Evolutionary conservation across 2,113 vertebrate genomes (phyloP).

Genomic region (Cyprichromis sp.): DNA sequence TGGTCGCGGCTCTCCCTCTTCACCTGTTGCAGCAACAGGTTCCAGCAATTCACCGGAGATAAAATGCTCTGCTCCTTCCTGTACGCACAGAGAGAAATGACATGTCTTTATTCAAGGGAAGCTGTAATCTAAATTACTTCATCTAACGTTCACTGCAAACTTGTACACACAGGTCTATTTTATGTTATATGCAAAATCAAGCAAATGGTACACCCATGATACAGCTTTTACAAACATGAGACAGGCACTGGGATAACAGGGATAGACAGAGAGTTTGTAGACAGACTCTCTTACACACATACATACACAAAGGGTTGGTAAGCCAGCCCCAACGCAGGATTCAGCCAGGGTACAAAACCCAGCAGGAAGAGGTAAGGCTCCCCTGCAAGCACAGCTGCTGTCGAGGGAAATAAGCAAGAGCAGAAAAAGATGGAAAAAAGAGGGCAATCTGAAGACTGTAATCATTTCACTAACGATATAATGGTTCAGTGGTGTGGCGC

Average conservation of each 20-base stretch:
- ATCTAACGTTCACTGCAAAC: neutral
- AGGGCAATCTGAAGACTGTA: neutral
- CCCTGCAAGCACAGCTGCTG: slow-evolving; percentile 42
- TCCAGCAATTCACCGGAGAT: slow-evolving; percentile 97
- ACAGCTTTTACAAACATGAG: slow-evolving; percentile 7
- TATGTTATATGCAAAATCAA: neutral
- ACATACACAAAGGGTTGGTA: neutral
- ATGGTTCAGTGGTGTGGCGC: neutral
- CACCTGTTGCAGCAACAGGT: slow-evolving; percentile 92
- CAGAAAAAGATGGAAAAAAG: neutral
- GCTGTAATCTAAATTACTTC: neutral
- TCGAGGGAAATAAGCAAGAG: neutral
- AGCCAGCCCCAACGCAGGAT: slow-evolving; percentile 39
- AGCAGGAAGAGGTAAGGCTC: slow-evolving; percentile 36
- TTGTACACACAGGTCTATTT: neutral
- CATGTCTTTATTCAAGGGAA: neutral
- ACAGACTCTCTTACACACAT: neutral
- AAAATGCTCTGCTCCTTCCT: slow-evolving; percentile 93
- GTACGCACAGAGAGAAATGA: neutral
- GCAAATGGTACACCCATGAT: neutral
- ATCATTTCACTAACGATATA: neutral
- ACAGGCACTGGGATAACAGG: neutral
- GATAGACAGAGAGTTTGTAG: neutral
- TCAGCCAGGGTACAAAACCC: slow-evolving; percentile 49
- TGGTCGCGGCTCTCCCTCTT: slow-evolving; percentile 97